phyloP scores from a whole-genome alignment of 1,140 invertebrate genomes.

The Patella vulgata region DNA sequence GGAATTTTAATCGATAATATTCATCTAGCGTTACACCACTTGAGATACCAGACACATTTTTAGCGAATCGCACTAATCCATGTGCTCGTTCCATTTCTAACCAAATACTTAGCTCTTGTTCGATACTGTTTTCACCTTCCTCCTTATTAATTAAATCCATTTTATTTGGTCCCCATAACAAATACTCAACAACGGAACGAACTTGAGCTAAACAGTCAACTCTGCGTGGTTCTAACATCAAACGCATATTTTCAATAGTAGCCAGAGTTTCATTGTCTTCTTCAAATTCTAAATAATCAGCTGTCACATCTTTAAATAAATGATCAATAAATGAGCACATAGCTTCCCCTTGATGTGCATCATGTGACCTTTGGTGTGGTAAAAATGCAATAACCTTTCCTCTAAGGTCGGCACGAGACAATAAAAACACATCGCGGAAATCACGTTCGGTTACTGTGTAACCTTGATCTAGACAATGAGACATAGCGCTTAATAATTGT shows the following conservation, averaged over 20 bases:
- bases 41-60: slow-evolving; percentile 23
- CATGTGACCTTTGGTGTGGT: slow-evolving; percentile 47
- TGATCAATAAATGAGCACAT: slow-evolving; percentile 54
- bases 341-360: slow-evolving; percentile 48
- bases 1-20: slow-evolving; percentile 59
- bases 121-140: slow-evolving; percentile 38
- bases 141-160: slow-evolving; percentile 25
- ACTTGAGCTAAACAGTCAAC: slow-evolving; percentile 50
- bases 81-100: slow-evolving; percentile 49
- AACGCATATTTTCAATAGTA: slow-evolving; percentile 39
- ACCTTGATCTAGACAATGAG: slow-evolving; percentile 56
- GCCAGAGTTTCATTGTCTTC: slow-evolving; percentile 31
- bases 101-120: slow-evolving; percentile 58
- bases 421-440: slow-evolving; percentile 52
- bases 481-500: slow-evolving; percentile 58
- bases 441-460: slow-evolving; percentile 51
- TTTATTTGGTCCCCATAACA: slow-evolving; percentile 54
- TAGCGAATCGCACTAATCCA: slow-evolving; percentile 46
- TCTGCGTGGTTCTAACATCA: slow-evolving; percentile 43
- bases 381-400: slow-evolving; percentile 55
- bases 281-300: slow-evolving; percentile 32
- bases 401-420: slow-evolving; percentile 43
- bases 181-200: slow-evolving; percentile 51
- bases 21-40: slow-evolving; percentile 41
- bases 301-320: slow-evolving; percentile 42